Conservation (phyloP, 1,140 invertebrate genomes). For the Microvelia longipes region DNA sequence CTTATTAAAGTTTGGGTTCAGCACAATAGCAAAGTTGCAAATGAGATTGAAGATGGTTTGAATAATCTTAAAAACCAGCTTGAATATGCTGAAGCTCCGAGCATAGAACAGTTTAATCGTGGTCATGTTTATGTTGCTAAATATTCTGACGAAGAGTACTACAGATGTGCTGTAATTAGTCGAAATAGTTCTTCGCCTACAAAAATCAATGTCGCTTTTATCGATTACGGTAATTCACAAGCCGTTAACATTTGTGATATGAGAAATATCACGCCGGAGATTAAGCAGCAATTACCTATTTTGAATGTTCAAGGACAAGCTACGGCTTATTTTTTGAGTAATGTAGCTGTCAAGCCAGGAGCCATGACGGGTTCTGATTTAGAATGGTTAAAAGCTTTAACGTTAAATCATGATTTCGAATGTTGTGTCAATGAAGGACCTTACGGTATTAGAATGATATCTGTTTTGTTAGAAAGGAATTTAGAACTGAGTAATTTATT, state of each 20-base stretch:
- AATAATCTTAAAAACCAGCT: constrained; percentile 32
- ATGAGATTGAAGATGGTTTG: constrained; percentile 36
- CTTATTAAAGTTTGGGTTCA: constrained; percentile 53
- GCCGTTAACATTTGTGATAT: constrained; percentile 37
- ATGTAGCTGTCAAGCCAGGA: constrained; percentile 31
- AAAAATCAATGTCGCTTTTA: constrained; percentile 36
- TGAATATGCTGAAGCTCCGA: constrained; percentile 16
- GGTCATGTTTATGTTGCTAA: constrained; percentile 44
- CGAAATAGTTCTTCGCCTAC: constrained; percentile 31
- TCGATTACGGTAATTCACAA: constrained; percentile 53
- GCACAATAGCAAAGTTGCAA: constrained; percentile 35
- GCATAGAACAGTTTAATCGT: constrained; percentile 29
- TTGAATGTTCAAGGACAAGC: constrained; percentile 35
- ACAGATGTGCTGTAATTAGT: constrained; percentile 37
- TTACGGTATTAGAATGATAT: constrained; percentile 12
- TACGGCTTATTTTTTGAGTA: constrained; percentile 38
- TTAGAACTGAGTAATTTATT: constrained; percentile 23
- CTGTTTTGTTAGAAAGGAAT: constrained; percentile 21
- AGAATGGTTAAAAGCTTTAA: constrained; percentile 33
- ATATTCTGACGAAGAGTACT: constrained; percentile 45
- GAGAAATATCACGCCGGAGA: constrained; percentile 32
- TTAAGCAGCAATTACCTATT: constrained; percentile 14
- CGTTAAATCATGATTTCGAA: constrained; percentile 21
- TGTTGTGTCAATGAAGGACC: background rate
- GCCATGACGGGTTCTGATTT: constrained; percentile 33